Percentiles rank a stretch among this genome's conserved stretches.
phyloP scores from a whole-genome alignment of 2,113 vertebrate genomes.

The Ovis canadensis region DNA sequence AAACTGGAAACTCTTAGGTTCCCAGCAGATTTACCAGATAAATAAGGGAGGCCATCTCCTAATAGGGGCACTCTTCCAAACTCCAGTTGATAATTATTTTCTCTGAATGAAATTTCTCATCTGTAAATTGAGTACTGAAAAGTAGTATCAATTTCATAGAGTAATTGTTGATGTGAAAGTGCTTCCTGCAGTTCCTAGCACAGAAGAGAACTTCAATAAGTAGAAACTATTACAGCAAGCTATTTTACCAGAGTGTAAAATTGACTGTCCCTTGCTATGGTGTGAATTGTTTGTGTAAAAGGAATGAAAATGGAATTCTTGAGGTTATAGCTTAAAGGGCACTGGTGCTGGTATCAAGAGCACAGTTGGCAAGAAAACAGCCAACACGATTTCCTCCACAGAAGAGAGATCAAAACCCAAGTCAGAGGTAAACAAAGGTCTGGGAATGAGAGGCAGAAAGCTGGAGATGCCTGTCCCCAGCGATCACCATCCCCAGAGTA shows the following conservation, averaged over 20 bases:
- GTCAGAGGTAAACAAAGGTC: too few relatives aligned
- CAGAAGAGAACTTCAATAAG: too few relatives aligned
- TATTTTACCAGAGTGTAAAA: too few relatives aligned
- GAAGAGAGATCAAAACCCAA: too few relatives aligned
- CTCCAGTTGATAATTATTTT: too few relatives aligned
- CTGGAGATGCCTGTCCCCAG: not conserved
- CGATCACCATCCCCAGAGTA: not conserved
- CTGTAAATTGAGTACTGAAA: not conserved
- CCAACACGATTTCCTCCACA: too few relatives aligned
- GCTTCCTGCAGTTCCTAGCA: too few relatives aligned
- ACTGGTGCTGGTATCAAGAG: too few relatives aligned
- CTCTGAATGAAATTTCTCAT: too few relatives aligned
- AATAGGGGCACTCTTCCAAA: not conserved
- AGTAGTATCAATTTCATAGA: not conserved
- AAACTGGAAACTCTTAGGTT: not conserved
- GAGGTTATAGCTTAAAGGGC: not conserved
- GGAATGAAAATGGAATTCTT: not conserved
- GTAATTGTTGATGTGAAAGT: not conserved
- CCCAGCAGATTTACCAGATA: not conserved
- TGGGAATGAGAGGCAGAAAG: not conserved
- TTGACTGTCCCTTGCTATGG: too few relatives aligned
- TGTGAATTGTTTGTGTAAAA: too few relatives aligned
- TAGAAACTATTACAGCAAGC: too few relatives aligned
- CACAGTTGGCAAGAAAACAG: not conserved
- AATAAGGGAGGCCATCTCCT: not conserved